These are phyloP conservation scores for Pseudomyrmex cubaensis DNA, from an alignment of 1,140 invertebrate genomes.

Conservation along the genomic window DNA sequence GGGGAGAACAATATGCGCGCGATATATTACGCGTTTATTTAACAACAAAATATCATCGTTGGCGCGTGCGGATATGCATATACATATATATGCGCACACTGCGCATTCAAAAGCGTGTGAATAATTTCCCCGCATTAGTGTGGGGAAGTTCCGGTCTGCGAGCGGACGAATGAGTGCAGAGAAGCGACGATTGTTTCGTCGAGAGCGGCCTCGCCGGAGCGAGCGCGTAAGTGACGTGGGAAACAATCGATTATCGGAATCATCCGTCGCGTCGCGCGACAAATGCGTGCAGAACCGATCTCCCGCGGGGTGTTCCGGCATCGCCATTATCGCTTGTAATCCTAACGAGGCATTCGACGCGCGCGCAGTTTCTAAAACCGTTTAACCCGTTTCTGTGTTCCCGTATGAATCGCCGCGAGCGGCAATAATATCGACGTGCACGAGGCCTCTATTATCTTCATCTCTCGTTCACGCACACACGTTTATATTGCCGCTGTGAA, in stretches of 20 bases:
- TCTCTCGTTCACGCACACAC: slow-evolving; percentile 50
- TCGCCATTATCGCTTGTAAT: slow-evolving; percentile 24
- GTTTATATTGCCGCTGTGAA: not conserved
- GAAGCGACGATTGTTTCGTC: slow-evolving; percentile 33
- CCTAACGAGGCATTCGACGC: slow-evolving; percentile 29
- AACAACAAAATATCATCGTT: slow-evolving; percentile 27
- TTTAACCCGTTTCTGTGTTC: slow-evolving; percentile 26
- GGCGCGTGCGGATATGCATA: slow-evolving; percentile 20
- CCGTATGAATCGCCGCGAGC: not conserved
- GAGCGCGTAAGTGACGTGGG: slow-evolving; percentile 45
- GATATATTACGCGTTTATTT: not conserved
- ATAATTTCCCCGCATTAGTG: slow-evolving; percentile 22
- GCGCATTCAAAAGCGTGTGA: slow-evolving; percentile 12
- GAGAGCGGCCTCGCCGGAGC: not conserved
- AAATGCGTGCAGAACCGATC: slow-evolving; percentile 43
- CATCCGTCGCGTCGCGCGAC: slow-evolving; percentile 18
- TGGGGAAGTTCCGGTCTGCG: slow-evolving; percentile 19
- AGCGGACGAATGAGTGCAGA: not conserved
- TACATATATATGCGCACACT: no score
- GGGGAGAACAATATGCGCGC: not conserved
- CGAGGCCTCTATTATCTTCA: slow-evolving; percentile 51
- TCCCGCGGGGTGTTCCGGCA: not conserved
- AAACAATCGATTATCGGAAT: slow-evolving; percentile 56
- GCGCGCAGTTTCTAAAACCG: slow-evolving; percentile 41
- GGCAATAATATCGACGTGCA: slow-evolving; percentile 38